Evolutionary conservation across 2,113 vertebrate genomes (phyloP).

Genomic region (Pongo pygmaeus): DNA sequence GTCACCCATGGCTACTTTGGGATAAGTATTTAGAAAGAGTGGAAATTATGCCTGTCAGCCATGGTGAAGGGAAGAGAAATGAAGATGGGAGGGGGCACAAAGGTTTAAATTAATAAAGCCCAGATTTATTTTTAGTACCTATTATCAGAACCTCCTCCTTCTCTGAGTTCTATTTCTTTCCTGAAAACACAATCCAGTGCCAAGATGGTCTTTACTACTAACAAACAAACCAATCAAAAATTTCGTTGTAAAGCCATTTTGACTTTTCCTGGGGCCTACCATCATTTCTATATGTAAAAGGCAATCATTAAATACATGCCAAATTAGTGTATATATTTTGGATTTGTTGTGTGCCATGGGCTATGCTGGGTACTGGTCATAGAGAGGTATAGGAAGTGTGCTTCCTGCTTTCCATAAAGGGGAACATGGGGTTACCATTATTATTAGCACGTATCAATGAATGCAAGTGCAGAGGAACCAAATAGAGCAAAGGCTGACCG

Average conservation of each 20-base stretch:
- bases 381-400: background rate
- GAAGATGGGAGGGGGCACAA: rapidly evolving
- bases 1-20: background rate
- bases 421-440: background rate
- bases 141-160: background rate
- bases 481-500: background rate
- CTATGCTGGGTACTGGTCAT: background rate
- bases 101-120: background rate
- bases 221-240: background rate
- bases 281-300: background rate
- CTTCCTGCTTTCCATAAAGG: background rate
- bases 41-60: background rate
- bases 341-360: background rate
- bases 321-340: background rate
- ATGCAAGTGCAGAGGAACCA: too few relatives aligned
- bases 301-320: background rate
- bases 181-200: background rate
- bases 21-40: background rate
- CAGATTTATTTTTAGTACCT: background rate
- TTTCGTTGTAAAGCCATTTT: background rate
- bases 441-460: background rate
- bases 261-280: background rate
- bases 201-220: background rate
- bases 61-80: rapidly evolving
- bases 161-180: background rate